Conservation (phyloP, 2,113 vertebrate genomes). For the Melanerpes formicivorus region DNA sequence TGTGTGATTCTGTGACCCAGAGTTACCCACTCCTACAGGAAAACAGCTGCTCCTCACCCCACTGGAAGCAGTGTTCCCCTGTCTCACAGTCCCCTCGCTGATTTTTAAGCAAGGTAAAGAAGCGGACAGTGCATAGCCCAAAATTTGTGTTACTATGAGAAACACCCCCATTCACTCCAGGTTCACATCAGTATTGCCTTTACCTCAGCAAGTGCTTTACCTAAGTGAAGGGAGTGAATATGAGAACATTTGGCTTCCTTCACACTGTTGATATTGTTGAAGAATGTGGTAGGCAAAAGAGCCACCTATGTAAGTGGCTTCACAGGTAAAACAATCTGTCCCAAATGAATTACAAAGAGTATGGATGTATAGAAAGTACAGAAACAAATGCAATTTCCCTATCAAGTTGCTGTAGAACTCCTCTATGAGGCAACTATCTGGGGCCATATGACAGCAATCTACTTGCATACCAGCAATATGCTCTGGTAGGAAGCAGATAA, state of each 20-base stretch:
- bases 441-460: neutral
- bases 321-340: neutral
- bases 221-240: neutral
- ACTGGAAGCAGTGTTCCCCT: neutral
- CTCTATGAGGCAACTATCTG: neutral
- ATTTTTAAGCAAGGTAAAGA: neutral
- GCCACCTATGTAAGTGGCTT: neutral
- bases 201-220: neutral
- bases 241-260: neutral
- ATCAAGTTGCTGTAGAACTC: neutral
- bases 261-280: neutral
- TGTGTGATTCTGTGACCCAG: neutral
- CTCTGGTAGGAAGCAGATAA: neutral
- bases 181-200: neutral
- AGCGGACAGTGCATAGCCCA: neutral
- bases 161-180: neutral
- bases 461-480: neutral
- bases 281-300: neutral
- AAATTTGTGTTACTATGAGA: neutral
- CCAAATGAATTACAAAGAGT: neutral
- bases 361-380: neutral
- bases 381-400: neutral
- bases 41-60: neutral
- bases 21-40: neutral
- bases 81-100: neutral